phyloP scores from a whole-genome alignment of 2,113 vertebrate species.

The Halcyon senegalensis region DNA sequence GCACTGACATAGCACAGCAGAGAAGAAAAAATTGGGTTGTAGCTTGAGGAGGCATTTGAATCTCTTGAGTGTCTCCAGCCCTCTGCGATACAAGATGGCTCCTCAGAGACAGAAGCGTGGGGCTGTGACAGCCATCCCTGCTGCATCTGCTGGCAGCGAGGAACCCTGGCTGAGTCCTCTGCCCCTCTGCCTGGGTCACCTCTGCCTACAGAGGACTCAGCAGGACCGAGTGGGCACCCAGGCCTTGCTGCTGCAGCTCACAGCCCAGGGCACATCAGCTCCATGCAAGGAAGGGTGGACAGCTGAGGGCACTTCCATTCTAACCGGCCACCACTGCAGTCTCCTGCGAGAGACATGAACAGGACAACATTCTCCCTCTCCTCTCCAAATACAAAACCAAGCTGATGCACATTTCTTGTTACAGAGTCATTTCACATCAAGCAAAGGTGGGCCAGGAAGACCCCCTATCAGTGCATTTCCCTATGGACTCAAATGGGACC shows the following conservation, averaged over 20 bases:
- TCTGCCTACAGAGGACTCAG: neutral
- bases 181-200: neutral
- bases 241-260: neutral
- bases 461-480: neutral
- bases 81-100: neutral
- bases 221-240: neutral
- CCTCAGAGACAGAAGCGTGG: neutral
- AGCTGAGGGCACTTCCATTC: neutral
- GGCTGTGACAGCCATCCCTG: neutral
- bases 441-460: neutral
- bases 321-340: neutral
- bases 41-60: neutral
- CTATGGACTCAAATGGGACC: neutral
- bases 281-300: neutral
- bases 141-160: neutral
- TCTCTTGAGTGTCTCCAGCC: neutral
- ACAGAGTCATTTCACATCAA: neutral
- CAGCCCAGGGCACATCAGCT: neutral
- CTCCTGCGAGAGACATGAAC: neutral
- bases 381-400: neutral
- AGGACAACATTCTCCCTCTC: neutral
- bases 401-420: neutral
- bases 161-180: neutral
- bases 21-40: neutral
- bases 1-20: neutral